Evolutionary conservation across 2,888 invertebrate species (phyloP).

Genomic region (Xestoiulus laeticollis): DNA sequence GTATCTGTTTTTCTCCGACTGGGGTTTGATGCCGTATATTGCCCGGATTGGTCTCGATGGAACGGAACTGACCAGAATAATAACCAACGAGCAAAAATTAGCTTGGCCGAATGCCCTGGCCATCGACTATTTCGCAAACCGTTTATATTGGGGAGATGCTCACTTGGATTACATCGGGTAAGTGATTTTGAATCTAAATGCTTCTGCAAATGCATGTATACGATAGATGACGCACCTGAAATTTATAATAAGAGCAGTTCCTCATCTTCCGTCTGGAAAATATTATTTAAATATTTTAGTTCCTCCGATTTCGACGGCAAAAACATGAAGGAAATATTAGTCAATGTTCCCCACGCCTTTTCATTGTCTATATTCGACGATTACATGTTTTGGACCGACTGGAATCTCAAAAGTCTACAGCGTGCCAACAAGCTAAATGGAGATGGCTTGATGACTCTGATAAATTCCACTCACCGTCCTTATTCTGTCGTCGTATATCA

Average conservation of each 20-base stretch:
- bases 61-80: conserved; percentile 83
- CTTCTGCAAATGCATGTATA: too few relatives aligned
- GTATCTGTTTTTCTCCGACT: conserved; percentile 90
- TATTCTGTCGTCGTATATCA: conserved; percentile 94
- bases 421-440: conserved; percentile 90
- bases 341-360: conserved; percentile 91
- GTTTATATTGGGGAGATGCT: conserved; percentile 97
- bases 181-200: conserved; percentile 57
- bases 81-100: conserved; percentile 92
- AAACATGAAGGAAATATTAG: conserved; percentile 80
- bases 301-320: conserved; percentile 92
- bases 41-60: conserved; percentile 98
- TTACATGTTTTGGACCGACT: conserved; percentile 93
- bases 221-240: too few relatives aligned
- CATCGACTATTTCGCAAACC: conserved; percentile 94
- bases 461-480: conserved; percentile 94
- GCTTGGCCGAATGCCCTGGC: conserved; percentile 99
- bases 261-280: too few relatives aligned
- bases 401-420: conserved; percentile 94
- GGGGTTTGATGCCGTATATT: conserved; percentile 89
- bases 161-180: conserved; percentile 95
- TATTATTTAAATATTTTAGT: conserved; percentile 57
- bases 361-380: conserved; percentile 95
- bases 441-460: conserved; percentile 74
- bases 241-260: too few relatives aligned